These are phyloP conservation scores for Terebella lapidaria DNA, from an alignment of 2,888 invertebrate species.

Conservation along the genomic window DNA sequence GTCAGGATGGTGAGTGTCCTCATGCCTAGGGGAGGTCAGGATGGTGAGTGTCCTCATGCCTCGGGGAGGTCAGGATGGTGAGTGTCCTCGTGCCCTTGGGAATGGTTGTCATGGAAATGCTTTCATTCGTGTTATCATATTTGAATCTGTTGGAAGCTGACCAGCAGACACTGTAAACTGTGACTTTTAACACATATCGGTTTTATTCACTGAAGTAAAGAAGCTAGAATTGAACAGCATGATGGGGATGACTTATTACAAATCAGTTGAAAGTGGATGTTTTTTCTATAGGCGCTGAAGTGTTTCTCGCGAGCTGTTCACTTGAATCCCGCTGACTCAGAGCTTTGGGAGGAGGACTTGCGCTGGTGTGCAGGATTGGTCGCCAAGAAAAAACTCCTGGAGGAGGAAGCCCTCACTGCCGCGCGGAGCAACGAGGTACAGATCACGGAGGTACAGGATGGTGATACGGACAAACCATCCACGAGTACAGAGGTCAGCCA, in stretches of 20 bases:
- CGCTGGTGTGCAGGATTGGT: conserved; percentile 32
- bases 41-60: conserved; percentile 23
- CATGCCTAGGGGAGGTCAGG: conserved; percentile 51
- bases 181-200: no score
- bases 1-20: conserved; percentile 27
- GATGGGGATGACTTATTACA: neutral
- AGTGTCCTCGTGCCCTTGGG: conserved; percentile 46
- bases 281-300: conserved; percentile 40
- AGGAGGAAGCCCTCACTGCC: neutral
- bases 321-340: conserved; percentile 44
- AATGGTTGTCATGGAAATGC: no score
- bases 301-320: conserved; percentile 50
- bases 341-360: conserved; percentile 51
- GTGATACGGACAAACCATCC: no score
- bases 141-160: no score
- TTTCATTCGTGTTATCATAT: no score
- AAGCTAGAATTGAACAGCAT: neutral
- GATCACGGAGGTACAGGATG: no score
- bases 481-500: no score
- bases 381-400: neutral
- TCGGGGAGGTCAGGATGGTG: conserved; percentile 48
- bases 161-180: no score
- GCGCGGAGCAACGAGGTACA: no score
- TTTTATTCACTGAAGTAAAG: no score
- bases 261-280: neutral